phyloP scores from a whole-genome alignment of 2,797 vertebrate species.

The Characodon lateralis region DNA sequence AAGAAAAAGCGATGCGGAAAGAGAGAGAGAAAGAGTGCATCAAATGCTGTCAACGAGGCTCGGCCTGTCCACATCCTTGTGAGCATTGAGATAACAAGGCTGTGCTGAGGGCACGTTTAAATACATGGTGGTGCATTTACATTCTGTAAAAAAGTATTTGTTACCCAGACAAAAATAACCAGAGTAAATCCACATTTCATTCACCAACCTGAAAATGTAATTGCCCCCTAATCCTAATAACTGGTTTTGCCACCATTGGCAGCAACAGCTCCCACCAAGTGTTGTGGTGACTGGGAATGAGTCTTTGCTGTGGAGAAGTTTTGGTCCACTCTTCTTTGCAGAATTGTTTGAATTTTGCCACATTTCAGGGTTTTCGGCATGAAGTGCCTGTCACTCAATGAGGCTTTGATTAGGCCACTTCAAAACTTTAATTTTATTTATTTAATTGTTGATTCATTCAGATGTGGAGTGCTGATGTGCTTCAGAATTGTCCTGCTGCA shows the following conservation, averaged over 20 bases:
- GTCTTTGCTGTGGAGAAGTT: not conserved
- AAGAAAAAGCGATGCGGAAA: slow-evolving; percentile 42
- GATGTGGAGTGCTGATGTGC: not conserved
- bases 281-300: too few species aligned
- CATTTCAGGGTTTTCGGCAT: not conserved
- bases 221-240: not conserved
- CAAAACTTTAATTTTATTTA: not conserved
- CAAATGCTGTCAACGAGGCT: slow-evolving; percentile 67
- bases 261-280: too few species aligned
- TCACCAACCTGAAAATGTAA: not conserved
- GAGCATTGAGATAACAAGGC: slow-evolving; percentile 76
- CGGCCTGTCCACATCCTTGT: slow-evolving; percentile 61
- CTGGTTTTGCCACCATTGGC: not conserved
- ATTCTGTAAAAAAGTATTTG: not conserved
- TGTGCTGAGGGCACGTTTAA: slow-evolving; percentile 58
- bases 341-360: not conserved
- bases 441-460: not conserved
- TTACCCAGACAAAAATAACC: not conserved
- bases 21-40: slow-evolving; percentile 47
- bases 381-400: not conserved
- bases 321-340: not conserved
- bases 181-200: too few species aligned
- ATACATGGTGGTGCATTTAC: not conserved
- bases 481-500: not conserved
- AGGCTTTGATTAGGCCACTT: not conserved